Conservation (phyloP, 1,140 invertebrate species). For the Oedothorax gibbosus region DNA sequence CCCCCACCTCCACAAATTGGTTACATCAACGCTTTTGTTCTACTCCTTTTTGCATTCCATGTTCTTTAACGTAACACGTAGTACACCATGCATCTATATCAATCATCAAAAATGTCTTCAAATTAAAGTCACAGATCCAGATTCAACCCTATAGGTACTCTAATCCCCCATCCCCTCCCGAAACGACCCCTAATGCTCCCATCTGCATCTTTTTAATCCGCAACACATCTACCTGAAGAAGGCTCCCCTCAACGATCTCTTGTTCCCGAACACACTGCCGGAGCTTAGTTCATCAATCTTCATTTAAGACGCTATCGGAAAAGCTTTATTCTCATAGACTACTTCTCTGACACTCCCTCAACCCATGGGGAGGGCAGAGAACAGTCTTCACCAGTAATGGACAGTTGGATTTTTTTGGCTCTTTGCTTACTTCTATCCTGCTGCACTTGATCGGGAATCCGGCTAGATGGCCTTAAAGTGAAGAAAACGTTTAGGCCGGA, state of each 20-base stretch:
- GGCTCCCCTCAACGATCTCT: constrained; percentile 26
- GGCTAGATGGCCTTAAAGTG: constrained; percentile 46
- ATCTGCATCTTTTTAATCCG: background rate
- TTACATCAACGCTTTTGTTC: too few species aligned
- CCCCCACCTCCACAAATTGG: too few species aligned
- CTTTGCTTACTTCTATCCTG: background rate
- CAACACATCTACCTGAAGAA: constrained; percentile 20
- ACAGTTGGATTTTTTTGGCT: constrained; percentile 46
- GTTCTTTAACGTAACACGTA: too few species aligned
- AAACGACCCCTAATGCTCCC: too few species aligned
- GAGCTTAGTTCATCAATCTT: constrained; percentile 59
- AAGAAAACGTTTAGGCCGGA: constrained; percentile 54
- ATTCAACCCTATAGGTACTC: too few species aligned
- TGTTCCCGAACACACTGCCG: constrained; percentile 40
- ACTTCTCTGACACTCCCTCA: constrained; percentile 27
- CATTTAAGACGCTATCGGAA: constrained; percentile 53
- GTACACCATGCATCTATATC: too few species aligned
- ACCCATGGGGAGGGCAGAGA: constrained; percentile 36
- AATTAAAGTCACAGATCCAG: too few species aligned
- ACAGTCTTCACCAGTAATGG: constrained; percentile 57
- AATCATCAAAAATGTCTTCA: too few species aligned
- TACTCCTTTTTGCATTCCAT: too few species aligned
- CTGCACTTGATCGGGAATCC: constrained; percentile 49
- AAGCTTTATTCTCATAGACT: constrained; percentile 56
- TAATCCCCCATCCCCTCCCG: too few species aligned